Percentiles rank a stretch among this genome's conserved stretches.
Evolutionary conservation across 2,113 vertebrate species (phyloP).

Genomic region (Poeciliopsis prolifica): DNA sequence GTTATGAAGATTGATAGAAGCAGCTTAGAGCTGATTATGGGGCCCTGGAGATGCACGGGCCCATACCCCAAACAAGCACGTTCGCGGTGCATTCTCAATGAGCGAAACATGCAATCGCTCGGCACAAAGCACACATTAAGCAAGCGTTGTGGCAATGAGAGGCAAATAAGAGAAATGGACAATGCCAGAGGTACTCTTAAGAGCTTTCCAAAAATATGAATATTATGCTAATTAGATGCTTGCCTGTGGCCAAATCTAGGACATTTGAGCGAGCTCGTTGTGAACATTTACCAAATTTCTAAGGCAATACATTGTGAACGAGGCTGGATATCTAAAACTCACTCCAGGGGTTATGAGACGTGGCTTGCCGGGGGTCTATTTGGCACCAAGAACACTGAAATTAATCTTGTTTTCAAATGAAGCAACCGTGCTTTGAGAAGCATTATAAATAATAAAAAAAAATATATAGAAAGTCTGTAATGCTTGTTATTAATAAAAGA

Average conservation of each 20-base stretch:
- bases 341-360: conserved; percentile 59
- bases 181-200: conserved; percentile 74
- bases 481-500: conserved; percentile 3
- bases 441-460: conserved; percentile 6
- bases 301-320: conserved; percentile 70
- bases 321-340: conserved; percentile 55
- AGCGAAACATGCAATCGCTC: conserved; percentile 66
- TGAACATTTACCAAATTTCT: conserved; percentile 77
- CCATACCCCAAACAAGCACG: conserved; percentile 69
- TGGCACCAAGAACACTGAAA: conserved; percentile 44
- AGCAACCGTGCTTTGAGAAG: conserved; percentile 33
- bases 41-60: conserved; percentile 76
- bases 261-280: conserved; percentile 67
- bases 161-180: conserved; percentile 74
- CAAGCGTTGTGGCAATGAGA: conserved; percentile 66
- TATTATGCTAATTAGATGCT: conserved; percentile 78
- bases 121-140: conserved; percentile 67
- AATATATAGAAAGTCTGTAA: conserved; percentile 19
- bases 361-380: conserved; percentile 51
- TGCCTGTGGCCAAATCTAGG: conserved; percentile 73
- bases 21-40: conserved; percentile 78
- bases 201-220: conserved; percentile 75
- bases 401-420: conserved; percentile 48
- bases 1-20: conserved; percentile 82
- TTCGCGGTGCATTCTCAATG: conserved; percentile 72